A percentile compares a stretch with the other conserved stretches of the same genome.
Conservation (phyloP, 2,797 vertebrate genomes). For the Dermochelys coriacea region DNA sequence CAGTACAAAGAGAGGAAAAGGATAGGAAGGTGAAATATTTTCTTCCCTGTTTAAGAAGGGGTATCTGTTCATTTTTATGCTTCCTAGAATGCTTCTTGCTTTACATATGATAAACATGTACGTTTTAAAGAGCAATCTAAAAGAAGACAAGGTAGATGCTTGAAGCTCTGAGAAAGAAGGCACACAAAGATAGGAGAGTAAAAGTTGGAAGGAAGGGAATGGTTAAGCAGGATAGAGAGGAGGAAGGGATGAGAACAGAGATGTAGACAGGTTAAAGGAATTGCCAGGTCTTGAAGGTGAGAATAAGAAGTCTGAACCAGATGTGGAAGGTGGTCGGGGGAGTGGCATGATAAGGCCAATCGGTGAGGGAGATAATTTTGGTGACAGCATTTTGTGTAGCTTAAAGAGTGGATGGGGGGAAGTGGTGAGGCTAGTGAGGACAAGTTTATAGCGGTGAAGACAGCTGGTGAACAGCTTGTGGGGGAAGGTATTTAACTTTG, state of each 20-base stretch:
- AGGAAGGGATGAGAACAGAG: background rate
- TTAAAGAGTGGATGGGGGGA: background rate
- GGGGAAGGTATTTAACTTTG: background rate
- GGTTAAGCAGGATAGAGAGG: background rate
- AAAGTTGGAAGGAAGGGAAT: background rate
- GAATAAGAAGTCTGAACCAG: background rate
- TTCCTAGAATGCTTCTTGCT: background rate
- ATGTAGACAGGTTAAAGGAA: background rate
- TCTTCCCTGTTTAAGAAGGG: background rate
- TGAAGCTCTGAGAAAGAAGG: conserved; percentile 4
- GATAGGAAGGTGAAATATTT: background rate
- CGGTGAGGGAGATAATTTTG: background rate
- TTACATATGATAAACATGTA: background rate
- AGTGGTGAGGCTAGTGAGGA: background rate
- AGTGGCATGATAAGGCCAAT: background rate
- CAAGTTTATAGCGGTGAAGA: background rate
- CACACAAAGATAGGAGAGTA: background rate
- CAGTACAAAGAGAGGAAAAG: background rate
- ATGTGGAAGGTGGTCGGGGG: background rate
- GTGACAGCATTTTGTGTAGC: background rate
- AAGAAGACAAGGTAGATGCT: background rate
- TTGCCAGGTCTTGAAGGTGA: rapidly evolving
- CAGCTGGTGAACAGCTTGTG: background rate
- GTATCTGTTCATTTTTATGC: background rate
- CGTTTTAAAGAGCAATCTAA: conserved; percentile 5